Conservation (phyloP, 2,888 invertebrate genomes). For the Latheticus oryzae region DNA sequence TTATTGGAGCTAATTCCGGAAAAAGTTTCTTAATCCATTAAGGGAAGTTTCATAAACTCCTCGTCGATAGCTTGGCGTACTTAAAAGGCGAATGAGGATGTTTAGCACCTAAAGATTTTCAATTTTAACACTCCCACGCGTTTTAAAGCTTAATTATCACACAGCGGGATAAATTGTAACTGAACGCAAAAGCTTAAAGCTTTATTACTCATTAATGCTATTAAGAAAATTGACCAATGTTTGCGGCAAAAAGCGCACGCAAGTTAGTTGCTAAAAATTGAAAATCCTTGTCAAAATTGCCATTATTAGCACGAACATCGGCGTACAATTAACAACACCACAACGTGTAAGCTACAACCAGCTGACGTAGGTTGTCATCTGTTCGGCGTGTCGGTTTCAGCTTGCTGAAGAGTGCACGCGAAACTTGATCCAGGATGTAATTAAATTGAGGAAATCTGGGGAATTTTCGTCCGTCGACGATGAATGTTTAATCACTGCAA, state of each 20-base stretch:
- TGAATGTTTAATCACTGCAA: slow-evolving; percentile 30
- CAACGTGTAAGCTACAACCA: slow-evolving; percentile 24
- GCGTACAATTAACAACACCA: slow-evolving; percentile 25
- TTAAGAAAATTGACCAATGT: too few relatives aligned
- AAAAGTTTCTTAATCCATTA: slow-evolving; percentile 33
- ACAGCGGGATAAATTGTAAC: too few relatives aligned
- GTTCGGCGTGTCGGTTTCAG: slow-evolving; percentile 19
- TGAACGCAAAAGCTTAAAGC: too few relatives aligned
- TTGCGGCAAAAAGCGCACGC: too few relatives aligned
- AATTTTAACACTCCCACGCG: too few relatives aligned
- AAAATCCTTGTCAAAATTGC: slow-evolving; percentile 16
- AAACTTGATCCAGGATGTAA: slow-evolving; percentile 24
- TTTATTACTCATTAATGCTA: too few relatives aligned
- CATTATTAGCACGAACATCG: slow-evolving; percentile 16
- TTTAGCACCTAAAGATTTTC: too few relatives aligned
- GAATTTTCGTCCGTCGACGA: slow-evolving; percentile 11
- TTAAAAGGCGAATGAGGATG: too few relatives aligned
- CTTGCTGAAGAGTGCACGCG: slow-evolving; percentile 15
- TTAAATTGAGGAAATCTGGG: slow-evolving; percentile 20
- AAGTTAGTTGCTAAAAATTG: slow-evolving; percentile 8
- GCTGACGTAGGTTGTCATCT: slow-evolving; percentile 26
- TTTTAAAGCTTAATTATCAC: too few relatives aligned
- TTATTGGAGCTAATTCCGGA: slow-evolving; percentile 19
- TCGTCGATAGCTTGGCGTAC: neutral
- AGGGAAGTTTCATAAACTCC: slow-evolving; percentile 5